Evolutionary conservation across 2,888 invertebrate genomes (phyloP), one percentile per base, ranked within the genome.

Genomic region (Campoletis raptor): DNA sequence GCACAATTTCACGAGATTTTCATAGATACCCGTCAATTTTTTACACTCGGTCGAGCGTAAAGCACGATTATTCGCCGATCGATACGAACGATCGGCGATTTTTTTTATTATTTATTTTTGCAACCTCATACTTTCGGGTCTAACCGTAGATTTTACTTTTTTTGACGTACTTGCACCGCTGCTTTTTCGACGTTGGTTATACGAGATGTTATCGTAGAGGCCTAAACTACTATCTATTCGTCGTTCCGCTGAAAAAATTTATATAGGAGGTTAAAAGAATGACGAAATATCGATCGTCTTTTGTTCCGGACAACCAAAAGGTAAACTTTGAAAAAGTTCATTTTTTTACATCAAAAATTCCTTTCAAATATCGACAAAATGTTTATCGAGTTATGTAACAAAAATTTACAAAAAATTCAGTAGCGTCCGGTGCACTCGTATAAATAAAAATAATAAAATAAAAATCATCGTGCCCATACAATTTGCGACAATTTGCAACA

Each of bases 1-100:
- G 10, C 12, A 48, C 40, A 83, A 72, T 87, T 85, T 85, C 73
- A 66, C 79, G 73, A 69, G 67, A 85, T 85, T 87, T 85, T 87
- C 69, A 83, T 54, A 78, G 69, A 30, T 57, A 18, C 67, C 36
- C 61, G 6, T 72, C 87, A 74, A 88, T 78, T 90, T 15, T 61
- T 91, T 89, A 88, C 85, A 87, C 91, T 92, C 85, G 90, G 89
- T 88, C 89, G 88, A 92, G 91, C 88, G 87, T 88, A 88, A 91
- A 88, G 84, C 42, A 77, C 88, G 90, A 92, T 92, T 91, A 82
- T 57, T 88, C 24, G 45, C 78, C 81, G 81, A 83, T 85, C 81
- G 81, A 74, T 48, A n/a, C 30, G 54, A 70, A 57, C 18, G 64
- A 85, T 80, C n/a, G 36, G 36, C 40, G 57, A 64, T 40, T 52